Evolutionary conservation across 2,888 invertebrate species (phyloP), one percentile per base, ranked within the genome.

Genomic region (Chrysomela aeneicollis): DNA sequence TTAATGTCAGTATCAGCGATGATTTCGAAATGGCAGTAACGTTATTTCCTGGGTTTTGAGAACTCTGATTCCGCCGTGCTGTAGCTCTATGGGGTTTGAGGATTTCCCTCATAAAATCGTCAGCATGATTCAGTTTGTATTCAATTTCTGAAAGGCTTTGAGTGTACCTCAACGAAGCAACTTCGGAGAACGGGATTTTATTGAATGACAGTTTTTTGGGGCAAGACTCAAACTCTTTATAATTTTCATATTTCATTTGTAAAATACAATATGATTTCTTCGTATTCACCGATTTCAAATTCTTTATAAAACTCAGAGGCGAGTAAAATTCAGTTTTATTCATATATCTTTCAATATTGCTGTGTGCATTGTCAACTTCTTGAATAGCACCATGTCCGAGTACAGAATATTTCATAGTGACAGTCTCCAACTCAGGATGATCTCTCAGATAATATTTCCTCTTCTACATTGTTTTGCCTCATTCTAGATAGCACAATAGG

Each of bases 301-400:
- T 49, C 47, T 47, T 63, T 10, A 68, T 64, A 55, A 70, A 67
- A 12, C 63, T 26, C 22, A 67, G 19, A 59, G 70, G 70, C 12
- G 67, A 70, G 49, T n/a, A 70, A 32, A 68, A 70, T 47, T 70
- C 68, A 30, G 37, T 59, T 50, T 61, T 49, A 8, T 22, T 53
- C 65, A 71, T 61, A 58, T 68, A 61, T 57, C 63, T 61, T 70
- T 72, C 73, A 51, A 73, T 74, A n/a, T 67, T 22, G 51, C 73
- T 72, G 53, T 74, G 73, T 6, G 64, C 59, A 51, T 61, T 61
- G 59, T 72, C 73, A 1, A 74, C 71, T 63, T 73, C 72, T 60
- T 74, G 74, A 12, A 74, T 66, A 49, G 71, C 71, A n/a, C 70
- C 68, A 50, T 73, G 68, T n/a, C 73, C 73, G 3, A 70, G 69